A percentile compares a stretch with the other conserved stretches of the same genome.
Conservation (phyloP, 2,888 invertebrate species). For the Byasa hedistus region DNA sequence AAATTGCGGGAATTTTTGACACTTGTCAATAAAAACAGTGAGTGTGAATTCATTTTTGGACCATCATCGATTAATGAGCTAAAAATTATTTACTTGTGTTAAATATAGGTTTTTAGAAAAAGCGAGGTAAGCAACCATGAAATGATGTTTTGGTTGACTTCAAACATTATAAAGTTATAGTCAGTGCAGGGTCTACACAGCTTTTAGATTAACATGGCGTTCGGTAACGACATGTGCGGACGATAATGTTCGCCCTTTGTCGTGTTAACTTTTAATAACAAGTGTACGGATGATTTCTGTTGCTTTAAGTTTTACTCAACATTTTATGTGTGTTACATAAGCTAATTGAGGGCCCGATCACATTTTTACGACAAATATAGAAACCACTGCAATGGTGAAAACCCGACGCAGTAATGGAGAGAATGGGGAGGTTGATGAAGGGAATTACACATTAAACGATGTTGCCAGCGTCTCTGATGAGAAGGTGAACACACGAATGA, state of each 20-base stretch:
- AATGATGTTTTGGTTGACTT: conserved; percentile 34
- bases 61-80: conserved; percentile 61
- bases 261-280: conserved; percentile 53
- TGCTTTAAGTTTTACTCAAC: conserved; percentile 52
- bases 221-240: conserved; percentile 72
- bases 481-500: conserved; percentile 68
- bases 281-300: conserved; percentile 46
- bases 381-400: conserved; percentile 74
- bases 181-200: conserved; percentile 46
- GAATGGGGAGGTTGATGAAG: conserved; percentile 75
- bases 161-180: conserved; percentile 40
- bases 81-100: conserved; percentile 40
- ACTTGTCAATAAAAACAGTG: conserved; percentile 75
- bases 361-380: conserved; percentile 54
- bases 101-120: conserved; percentile 35
- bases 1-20: conserved; percentile 75
- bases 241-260: conserved; percentile 69
- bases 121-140: conserved; percentile 40
- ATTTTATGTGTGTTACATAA: conserved; percentile 57
- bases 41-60: conserved; percentile 49
- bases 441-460: conserved; percentile 71
- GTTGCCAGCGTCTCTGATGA: conserved; percentile 73
- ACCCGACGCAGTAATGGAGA: conserved; percentile 79
- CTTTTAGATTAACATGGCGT: conserved; percentile 72
- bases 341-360: conserved; percentile 54